Percentiles rank a stretch among this genome's conserved stretches.
phyloP scores from a whole-genome alignment of 2,888 invertebrate genomes.

The Chrysolina haemoptera region DNA sequence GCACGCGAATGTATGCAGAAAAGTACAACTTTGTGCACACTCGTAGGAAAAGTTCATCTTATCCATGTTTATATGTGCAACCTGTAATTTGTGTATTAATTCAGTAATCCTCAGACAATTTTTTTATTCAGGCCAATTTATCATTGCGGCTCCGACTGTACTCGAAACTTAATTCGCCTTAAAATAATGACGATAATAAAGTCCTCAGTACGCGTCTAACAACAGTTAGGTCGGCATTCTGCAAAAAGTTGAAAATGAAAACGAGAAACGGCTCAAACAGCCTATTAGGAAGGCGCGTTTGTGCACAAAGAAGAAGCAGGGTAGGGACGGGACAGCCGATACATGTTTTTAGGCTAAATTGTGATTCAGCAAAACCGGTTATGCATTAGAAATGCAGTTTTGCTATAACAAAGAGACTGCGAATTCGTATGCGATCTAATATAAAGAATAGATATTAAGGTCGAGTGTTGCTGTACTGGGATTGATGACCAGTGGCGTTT shows the following conservation, averaged over 20 bases:
- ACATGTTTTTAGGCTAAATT: constrained; percentile 68
- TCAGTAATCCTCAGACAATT: no score
- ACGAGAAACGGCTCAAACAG: constrained; percentile 39
- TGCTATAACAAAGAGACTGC: constrained; percentile 66
- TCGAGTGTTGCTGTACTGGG: constrained; percentile 56
- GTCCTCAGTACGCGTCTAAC: constrained; percentile 39
- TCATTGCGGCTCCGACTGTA: no score
- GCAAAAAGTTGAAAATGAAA: constrained; percentile 36
- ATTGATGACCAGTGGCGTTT: no score
- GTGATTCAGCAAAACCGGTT: constrained; percentile 69
- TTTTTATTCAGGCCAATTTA: no score
- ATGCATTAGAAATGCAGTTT: constrained; percentile 67
- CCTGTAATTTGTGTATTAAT: no score
- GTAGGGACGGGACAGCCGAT: constrained; percentile 47
- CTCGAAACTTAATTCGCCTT: no score
- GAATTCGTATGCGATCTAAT: constrained; percentile 60
- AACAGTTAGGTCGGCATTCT: constrained; percentile 40
- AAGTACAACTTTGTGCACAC: no score
- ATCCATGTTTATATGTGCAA: no score
- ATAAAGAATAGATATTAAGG: constrained; percentile 67
- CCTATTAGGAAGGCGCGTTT: constrained; percentile 38
- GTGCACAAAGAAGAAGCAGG: constrained; percentile 31
- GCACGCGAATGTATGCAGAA: no score
- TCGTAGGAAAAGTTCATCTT: no score
- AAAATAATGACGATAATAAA: constrained; percentile 40